Base-by-base conservation (phyloP, 2,888 invertebrate genomes). In the Ectemnius continuus region DNA sequence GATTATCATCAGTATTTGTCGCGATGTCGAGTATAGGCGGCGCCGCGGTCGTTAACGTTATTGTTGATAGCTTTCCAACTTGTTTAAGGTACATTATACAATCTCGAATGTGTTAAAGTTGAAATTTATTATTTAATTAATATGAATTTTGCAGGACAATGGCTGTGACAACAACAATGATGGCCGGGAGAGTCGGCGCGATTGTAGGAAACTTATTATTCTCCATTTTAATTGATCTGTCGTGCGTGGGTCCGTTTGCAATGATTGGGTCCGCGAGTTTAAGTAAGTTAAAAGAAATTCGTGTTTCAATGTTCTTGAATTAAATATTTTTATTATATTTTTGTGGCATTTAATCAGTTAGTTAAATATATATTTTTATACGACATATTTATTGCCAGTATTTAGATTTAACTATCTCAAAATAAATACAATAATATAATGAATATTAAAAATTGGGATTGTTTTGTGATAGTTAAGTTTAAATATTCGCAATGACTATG, bases 191-290 rank as follows among this genome's bases (percentile, higher is more conserved):
- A 52, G 84, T 94, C 14, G 96, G 96, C 5, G 95, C 96, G 5
- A 92, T 95, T 56, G 89, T 93, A 2, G 96, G 96, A 4, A 95
- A 96, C 79, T 90, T 96, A 60, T 86, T 94, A 2, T 96, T 96
- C 85, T 96, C 96, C 0, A 91, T 94, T 26, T 92, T 96, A 61
- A 91, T 96, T 58, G 91, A 92, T 80, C 91, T 93, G 28, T 95
- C 95, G 48, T 96, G 96, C 85, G 90, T 94, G 36, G 95, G 95
- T 20, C 95, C 96, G 2, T 96, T 96, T 87, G 88, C 95, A 65
- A 93, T 94, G 87, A 93, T 96, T 69, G 94, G 94, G 6, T 86
- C 91, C 5, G 93, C 94, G 23, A 92, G 95, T 80, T 84, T 93
- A 79, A 91, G 95, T 95, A 91, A 82, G 75, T 57, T 63, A 6